A percentile compares a stretch with the other conserved stretches of the same genome.
Evolutionary conservation across 1,140 invertebrate genomes (phyloP).

Genomic region (Linepithema humile): DNA sequence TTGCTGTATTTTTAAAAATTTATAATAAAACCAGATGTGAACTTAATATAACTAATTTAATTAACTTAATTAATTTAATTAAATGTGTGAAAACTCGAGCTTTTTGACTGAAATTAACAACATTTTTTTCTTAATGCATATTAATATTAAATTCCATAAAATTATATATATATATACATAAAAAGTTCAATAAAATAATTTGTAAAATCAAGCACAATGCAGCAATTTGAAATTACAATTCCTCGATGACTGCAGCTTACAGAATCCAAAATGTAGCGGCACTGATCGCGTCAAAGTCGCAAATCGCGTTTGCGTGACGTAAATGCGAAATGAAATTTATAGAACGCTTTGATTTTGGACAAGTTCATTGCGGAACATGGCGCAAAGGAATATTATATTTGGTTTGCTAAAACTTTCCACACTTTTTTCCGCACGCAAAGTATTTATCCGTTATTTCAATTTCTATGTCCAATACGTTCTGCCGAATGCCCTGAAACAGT

Average conservation of each 20-base stretch:
- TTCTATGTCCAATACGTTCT: conserved; percentile 7
- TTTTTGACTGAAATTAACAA: not conserved
- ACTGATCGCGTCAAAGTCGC: not conserved
- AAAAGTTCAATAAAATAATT: not conserved
- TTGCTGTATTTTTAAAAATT: no score
- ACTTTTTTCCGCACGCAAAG: not conserved
- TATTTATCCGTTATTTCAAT: conserved; percentile 28
- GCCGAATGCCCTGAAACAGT: conserved; percentile 19
- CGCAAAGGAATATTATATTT: conserved; percentile 16
- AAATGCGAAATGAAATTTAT: not conserved
- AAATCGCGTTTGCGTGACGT: conserved; percentile 14
- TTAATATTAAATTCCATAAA: not conserved
- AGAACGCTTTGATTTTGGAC: not conserved
- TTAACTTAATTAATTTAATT: no score
- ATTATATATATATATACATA: not conserved
- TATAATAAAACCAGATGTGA: no score
- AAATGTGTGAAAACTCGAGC: no score
- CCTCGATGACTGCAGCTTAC: not conserved
- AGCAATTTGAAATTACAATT: not conserved
- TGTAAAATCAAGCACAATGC: not conserved
- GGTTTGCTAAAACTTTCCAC: not conserved
- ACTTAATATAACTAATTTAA: no score
- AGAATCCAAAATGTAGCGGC: not conserved
- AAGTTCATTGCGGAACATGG: not conserved
- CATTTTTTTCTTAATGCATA: not conserved